These are phyloP conservation scores for Oreochromis aureus DNA, from an alignment of 2,113 vertebrate genomes.

Conservation along the genomic window DNA sequence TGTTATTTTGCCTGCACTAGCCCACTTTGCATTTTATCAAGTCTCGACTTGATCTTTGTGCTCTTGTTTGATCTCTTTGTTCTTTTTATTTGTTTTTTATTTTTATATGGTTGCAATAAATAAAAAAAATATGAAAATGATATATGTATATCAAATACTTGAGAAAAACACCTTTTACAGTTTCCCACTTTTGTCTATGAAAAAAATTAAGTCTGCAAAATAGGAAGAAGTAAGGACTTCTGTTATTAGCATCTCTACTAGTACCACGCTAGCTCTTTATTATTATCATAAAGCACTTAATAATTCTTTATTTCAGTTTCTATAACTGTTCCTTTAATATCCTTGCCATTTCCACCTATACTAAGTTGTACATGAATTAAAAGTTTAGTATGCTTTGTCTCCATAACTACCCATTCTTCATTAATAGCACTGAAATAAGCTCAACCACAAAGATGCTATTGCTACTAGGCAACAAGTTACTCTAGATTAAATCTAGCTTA, in stretches of 20 bases:
- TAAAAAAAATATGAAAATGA: neutral
- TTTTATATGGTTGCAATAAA: neutral
- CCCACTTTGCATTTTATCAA: neutral
- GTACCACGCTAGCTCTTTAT: neutral
- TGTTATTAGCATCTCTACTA: neutral
- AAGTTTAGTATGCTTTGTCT: neutral
- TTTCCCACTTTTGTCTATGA: neutral
- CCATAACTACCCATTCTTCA: neutral
- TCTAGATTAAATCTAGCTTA: neutral
- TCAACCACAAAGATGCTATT: neutral
- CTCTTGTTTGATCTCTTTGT: neutral
- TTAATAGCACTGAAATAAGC: neutral
- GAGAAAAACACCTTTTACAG: neutral
- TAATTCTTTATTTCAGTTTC: neutral
- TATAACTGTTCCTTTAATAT: neutral
- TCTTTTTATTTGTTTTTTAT: neutral
- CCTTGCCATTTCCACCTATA: neutral
- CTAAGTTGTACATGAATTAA: neutral
- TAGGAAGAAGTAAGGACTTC: neutral
- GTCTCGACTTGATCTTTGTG: neutral
- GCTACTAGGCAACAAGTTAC: neutral
- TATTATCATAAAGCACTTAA: neutral
- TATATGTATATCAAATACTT: neutral
- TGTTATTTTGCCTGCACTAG: neutral
- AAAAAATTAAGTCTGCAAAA: neutral